These are phyloP conservation scores for Caenorhabditis remanei DNA, from an alignment of 1,140 invertebrate species.

Conservation along the genomic window DNA sequence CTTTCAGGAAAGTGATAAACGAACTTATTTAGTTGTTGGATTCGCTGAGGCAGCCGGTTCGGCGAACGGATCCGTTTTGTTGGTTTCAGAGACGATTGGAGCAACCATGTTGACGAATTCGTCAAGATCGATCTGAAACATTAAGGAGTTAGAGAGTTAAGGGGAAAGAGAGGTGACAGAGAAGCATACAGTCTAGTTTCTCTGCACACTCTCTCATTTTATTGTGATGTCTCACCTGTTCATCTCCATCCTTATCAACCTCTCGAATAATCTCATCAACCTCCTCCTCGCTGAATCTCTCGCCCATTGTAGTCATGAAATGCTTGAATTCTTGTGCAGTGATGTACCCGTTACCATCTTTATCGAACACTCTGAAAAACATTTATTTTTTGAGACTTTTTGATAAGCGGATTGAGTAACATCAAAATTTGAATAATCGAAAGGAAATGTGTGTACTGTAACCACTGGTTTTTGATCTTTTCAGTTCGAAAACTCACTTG, in stretches of 20 bases:
- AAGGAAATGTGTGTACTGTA: not conserved
- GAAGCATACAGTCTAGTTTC: not conserved
- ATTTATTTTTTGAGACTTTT: no score
- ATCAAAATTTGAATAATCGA: not conserved
- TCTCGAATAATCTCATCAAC: constrained; percentile 77
- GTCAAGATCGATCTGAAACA: constrained; percentile 76
- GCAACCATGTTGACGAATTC: constrained; percentile 77
- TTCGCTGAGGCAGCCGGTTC: constrained; percentile 67
- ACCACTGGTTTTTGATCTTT: no score
- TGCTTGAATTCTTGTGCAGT: constrained; percentile 78
- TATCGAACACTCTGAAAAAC: constrained; percentile 78
- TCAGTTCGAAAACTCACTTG: constrained; percentile 69
- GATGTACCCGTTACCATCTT: constrained; percentile 77
- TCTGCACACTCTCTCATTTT: constrained; percentile 3
- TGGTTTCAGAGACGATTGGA: constrained; percentile 75
- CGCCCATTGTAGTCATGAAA: constrained; percentile 78
- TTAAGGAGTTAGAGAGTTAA: not conserved
- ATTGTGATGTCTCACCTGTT: constrained; percentile 69
- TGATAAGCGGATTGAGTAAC: not conserved
- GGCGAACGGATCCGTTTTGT: constrained; percentile 73
- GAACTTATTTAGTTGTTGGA: constrained; percentile 10
- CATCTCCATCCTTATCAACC: constrained; percentile 77
- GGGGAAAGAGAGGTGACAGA: not conserved
- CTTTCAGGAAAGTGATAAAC: not conserved
- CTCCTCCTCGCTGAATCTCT: constrained; percentile 78